A percentile compares a stretch with the other conserved stretches of the same genome.
Conservation (phyloP, 2,888 invertebrate genomes). For the Harpalus rufipes region DNA sequence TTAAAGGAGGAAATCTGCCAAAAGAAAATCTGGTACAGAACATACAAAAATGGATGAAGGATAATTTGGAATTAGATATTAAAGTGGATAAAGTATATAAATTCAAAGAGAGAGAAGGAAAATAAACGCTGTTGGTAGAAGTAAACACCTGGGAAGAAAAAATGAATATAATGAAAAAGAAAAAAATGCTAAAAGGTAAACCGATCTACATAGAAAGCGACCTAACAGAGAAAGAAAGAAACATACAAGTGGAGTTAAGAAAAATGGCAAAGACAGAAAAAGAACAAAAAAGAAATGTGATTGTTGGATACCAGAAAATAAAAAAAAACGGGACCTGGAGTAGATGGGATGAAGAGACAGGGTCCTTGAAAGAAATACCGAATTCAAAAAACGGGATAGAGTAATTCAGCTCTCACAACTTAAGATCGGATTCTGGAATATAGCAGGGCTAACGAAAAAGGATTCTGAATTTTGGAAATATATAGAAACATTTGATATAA, state of each 20-base stretch:
- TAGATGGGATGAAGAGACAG: too few species aligned
- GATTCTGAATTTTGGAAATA: not conserved
- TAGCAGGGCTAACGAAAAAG: not conserved
- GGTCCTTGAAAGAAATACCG: too few species aligned
- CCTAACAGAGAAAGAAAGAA: too few species aligned
- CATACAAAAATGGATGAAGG: too few species aligned
- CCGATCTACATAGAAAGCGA: too few species aligned
- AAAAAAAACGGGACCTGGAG: too few species aligned
- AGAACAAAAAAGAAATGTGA: not conserved
- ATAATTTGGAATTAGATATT: conserved; percentile 5
- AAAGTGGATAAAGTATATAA: not conserved
- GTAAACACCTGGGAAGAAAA: too few species aligned
- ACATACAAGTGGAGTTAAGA: not conserved
- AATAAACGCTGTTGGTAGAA: not conserved
- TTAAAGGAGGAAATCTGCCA: not conserved
- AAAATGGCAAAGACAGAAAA: not conserved
- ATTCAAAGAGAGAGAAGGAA: not conserved
- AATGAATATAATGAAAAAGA: too few species aligned
- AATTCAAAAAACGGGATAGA: conserved; percentile 11
- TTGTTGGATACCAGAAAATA: too few species aligned
- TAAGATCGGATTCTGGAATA: not conserved
- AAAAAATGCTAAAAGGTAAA: too few species aligned
- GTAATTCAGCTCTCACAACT: not conserved
- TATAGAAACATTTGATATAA: too few species aligned
- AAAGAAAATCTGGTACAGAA: not conserved